Evolutionary conservation across 2,888 invertebrate species (phyloP), one percentile per base, ranked within the genome.

Genomic region (Agrypnus murinus): DNA sequence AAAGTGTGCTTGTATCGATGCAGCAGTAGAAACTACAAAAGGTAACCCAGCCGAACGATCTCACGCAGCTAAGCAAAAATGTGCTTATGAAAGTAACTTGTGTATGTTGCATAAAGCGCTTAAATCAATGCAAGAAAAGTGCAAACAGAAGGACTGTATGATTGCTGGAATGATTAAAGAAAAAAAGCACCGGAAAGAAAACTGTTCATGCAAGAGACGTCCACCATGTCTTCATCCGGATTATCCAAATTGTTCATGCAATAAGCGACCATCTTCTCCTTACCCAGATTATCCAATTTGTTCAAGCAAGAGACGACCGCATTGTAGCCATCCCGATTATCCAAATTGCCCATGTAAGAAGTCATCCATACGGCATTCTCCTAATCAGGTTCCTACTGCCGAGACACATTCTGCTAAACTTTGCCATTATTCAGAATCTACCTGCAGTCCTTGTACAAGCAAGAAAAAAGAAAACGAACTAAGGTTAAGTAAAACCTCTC

Each of bases 91-190:
- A 40, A 68, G 40, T 9, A 77, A 77, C 2, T 25, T 79, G 34
- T 75, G 76, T 0, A 81, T 80, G 6, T 68, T 85, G 45, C 81
- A 83, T 67, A 67, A 83, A 72, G 81, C 83, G 7, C 69, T 84
- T 40, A 71, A 74, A 4, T 79, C 78, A 36, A 72, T 84, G 14
- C 81, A 83, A 69, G 76, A 80, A 19, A 84, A 84, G 67, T 84
- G 84, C 65, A 79, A 77, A 58, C 79, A 80, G 3, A 84, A 84
- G 66, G 85, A 84, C 74, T 76, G 75, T 32, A 79, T 84, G 79
- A 84, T 84, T 58, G 78, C 80, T 6, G 80, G 78, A 0, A 81
- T 84, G 80, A 81, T 82, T n/a, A 75, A 80, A 3, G 82, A 84
- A 65, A 73, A 84, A 32, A 77, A n/a, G n/a, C n/a, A n/a, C n/a